phyloP scores from a whole-genome alignment of 1,140 invertebrate genomes.

The Drosophila virilis region DNA sequence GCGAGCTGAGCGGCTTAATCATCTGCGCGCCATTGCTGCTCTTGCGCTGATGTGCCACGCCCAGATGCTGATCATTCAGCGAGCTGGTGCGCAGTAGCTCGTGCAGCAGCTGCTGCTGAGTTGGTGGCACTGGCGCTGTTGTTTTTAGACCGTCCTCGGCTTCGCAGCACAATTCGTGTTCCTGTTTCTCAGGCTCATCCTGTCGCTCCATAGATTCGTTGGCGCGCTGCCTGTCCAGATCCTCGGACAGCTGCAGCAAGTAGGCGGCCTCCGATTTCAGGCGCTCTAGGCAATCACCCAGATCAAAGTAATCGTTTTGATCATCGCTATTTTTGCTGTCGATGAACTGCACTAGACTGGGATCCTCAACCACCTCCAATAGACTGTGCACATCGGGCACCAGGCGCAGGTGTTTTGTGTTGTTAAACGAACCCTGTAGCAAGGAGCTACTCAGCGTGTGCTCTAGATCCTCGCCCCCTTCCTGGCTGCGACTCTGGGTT shows the following conservation, averaged over 20 bases:
- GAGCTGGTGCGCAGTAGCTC: slow-evolving; percentile 72
- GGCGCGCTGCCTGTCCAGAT: slow-evolving; percentile 54
- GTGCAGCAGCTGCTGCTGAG: slow-evolving; percentile 42
- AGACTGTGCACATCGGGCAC: slow-evolving; percentile 88
- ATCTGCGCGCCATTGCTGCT: slow-evolving; percentile 37
- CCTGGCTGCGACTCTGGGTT: slow-evolving; percentile 63
- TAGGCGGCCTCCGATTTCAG: slow-evolving; percentile 88
- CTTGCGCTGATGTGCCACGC: slow-evolving; percentile 59
- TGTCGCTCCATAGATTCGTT: slow-evolving; percentile 28
- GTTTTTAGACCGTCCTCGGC: slow-evolving; percentile 75
- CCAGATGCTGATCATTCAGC: slow-evolving; percentile 74
- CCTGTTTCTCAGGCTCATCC: slow-evolving; percentile 73
- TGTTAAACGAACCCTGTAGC: slow-evolving; percentile 54
- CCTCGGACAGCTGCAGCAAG: slow-evolving; percentile 87
- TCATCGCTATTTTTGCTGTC: slow-evolving; percentile 77
- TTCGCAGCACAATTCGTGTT: slow-evolving; percentile 72
- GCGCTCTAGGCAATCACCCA: slow-evolving; percentile 88
- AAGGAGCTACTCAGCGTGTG: slow-evolving; percentile 58
- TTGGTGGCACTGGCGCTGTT: slow-evolving; percentile 23
- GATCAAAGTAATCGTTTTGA: slow-evolving; percentile 85
- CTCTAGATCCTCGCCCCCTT: slow-evolving; percentile 60
- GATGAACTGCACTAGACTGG: slow-evolving; percentile 76
- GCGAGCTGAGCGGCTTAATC: slow-evolving; percentile 57
- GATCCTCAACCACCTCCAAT: slow-evolving; percentile 84
- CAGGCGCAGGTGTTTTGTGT: slow-evolving; percentile 84